Percentiles rank a stretch among this genome's conserved stretches.
phyloP scores from a whole-genome alignment of 2,797 vertebrate genomes.

The Dendrocincla fuliginosa region DNA sequence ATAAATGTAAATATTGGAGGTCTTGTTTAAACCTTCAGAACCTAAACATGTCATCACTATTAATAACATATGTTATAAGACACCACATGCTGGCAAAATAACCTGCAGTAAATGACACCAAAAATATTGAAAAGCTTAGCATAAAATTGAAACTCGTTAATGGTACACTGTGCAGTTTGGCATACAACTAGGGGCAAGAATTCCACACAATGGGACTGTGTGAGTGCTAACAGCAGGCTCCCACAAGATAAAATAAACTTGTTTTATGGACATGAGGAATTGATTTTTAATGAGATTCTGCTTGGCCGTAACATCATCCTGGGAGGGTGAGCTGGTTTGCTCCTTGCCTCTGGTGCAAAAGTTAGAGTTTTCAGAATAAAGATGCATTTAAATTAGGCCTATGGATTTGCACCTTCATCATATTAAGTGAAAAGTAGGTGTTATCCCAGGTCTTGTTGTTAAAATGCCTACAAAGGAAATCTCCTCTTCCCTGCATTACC shows the following conservation, averaged over 20 bases:
- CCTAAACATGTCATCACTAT: slow-evolving; percentile 62
- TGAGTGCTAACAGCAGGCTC: slow-evolving; percentile 73
- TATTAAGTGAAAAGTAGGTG: slow-evolving; percentile 67
- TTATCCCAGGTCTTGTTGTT: slow-evolving; percentile 30
- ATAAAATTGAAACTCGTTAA: slow-evolving; percentile 77
- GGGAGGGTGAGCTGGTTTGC: slow-evolving; percentile 69
- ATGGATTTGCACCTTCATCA: slow-evolving; percentile 52
- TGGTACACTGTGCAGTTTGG: slow-evolving; percentile 64
- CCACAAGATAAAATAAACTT: slow-evolving; percentile 80
- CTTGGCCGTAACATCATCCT: slow-evolving; percentile 73
- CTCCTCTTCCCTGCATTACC: not conserved
- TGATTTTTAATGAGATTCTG: slow-evolving; percentile 82
- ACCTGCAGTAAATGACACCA: slow-evolving; percentile 69
- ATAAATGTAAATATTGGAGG: slow-evolving; percentile 70
- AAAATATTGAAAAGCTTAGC: slow-evolving; percentile 77
- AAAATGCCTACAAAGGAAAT: not conserved
- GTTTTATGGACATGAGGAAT: slow-evolving; percentile 78
- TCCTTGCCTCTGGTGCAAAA: slow-evolving; percentile 56
- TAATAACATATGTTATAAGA: slow-evolving; percentile 74
- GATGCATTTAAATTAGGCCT: slow-evolving; percentile 26
- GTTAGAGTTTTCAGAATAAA: slow-evolving; percentile 55
- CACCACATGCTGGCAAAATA: slow-evolving; percentile 62
- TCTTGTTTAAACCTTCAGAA: slow-evolving; percentile 69
- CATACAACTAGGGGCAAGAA: slow-evolving; percentile 66
- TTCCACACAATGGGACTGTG: slow-evolving; percentile 74